Percentiles rank a stretch among this genome's conserved stretches.
These are phyloP conservation scores for Enteromius argenteus DNA, from an alignment of 2,797 vertebrate species.

Conservation along the genomic window DNA sequence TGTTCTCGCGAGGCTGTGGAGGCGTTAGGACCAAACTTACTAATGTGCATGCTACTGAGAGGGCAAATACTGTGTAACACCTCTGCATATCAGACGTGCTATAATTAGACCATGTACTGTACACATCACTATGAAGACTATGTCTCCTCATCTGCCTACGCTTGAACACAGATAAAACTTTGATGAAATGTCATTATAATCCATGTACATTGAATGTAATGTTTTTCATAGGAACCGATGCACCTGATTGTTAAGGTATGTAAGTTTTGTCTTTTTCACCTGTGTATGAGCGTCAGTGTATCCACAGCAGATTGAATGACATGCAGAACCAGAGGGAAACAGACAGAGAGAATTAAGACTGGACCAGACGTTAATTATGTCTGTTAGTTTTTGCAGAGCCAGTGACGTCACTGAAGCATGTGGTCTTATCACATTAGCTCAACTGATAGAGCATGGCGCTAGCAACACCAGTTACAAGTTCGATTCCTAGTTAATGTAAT, in stretches of 20 bases:
- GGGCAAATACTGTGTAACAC: constrained; percentile 23
- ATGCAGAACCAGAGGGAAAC: constrained; percentile 1
- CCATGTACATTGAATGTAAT: neutral
- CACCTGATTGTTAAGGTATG: neutral
- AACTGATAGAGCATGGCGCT: constrained; percentile 5
- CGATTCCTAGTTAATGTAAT: neutral
- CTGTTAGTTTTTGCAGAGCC: constrained; percentile 18
- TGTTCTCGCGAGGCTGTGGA: constrained; percentile 20
- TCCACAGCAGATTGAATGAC: neutral
- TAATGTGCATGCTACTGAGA: neutral
- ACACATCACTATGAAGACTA: neutral
- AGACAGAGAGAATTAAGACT: constrained; percentile 25
- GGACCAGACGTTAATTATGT: neutral
- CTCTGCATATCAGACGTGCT: constrained; percentile 36
- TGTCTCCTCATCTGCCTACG: constrained; percentile 24
- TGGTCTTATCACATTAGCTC: neutral
- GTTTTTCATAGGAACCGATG: neutral
- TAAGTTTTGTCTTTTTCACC: too few species aligned
- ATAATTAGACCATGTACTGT: constrained; percentile 31
- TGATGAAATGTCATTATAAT: constrained; percentile 22
- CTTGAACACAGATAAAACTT: constrained; percentile 12
- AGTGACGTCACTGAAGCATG: constrained; percentile 29
- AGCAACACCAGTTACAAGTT: neutral
- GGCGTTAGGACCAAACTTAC: constrained; percentile 15
- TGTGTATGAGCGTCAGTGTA: neutral